phyloP scores from a whole-genome alignment of 2,113 vertebrate genomes.

The Corydoras maculifer region DNA sequence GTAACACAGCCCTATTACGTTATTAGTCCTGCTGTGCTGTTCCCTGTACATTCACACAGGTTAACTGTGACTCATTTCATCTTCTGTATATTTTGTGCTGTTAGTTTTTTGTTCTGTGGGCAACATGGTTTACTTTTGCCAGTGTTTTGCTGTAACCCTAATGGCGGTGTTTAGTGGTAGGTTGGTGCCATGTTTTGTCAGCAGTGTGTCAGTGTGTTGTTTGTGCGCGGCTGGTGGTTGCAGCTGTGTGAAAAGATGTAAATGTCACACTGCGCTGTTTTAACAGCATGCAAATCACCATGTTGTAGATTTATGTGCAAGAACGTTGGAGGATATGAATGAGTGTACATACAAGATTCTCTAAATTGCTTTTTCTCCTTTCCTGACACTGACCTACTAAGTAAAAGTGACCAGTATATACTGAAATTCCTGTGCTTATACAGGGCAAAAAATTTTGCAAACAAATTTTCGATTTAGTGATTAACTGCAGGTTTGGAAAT shows the following conservation, averaged over 20 bases:
- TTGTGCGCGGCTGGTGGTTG: conserved; percentile 52
- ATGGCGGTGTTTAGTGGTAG: conserved; percentile 66
- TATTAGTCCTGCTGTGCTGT: too few relatives aligned
- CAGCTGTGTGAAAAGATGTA: conserved; percentile 71
- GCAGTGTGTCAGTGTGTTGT: conserved; percentile 57
- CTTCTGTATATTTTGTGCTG: too few relatives aligned
- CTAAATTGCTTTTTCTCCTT: too few relatives aligned
- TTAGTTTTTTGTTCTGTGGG: background rate
- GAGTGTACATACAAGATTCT: background rate
- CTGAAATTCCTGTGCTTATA: too few relatives aligned
- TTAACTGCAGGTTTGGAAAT: too few relatives aligned
- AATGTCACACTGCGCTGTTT: conserved; percentile 59
- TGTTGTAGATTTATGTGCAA: conserved; percentile 9
- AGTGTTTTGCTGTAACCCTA: conserved; percentile 39
- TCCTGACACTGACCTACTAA: too few relatives aligned
- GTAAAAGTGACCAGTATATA: too few relatives aligned
- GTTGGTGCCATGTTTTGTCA: conserved; percentile 53
- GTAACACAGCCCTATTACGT: too few relatives aligned
- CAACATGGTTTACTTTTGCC: conserved; percentile 13
- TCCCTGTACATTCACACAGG: too few relatives aligned
- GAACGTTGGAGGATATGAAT: background rate
- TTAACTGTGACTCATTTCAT: background rate
- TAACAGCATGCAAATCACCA: conserved; percentile 61
- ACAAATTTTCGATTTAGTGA: too few relatives aligned
- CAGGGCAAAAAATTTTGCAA: too few relatives aligned